Conservation (phyloP, 2,797 vertebrate species). For the Anabacerthia variegaticeps region DNA sequence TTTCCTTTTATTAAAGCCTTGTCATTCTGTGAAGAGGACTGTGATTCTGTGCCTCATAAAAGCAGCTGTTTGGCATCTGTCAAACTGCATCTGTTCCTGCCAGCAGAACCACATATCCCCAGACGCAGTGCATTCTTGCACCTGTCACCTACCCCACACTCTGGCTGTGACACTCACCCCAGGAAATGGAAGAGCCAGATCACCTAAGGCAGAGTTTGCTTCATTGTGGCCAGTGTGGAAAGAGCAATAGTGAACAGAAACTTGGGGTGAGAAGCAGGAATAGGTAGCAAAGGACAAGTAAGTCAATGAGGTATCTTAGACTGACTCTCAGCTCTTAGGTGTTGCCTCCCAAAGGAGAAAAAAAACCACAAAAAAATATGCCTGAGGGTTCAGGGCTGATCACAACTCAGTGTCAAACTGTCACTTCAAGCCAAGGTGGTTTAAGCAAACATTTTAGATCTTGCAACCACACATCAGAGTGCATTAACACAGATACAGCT, state of each 20-base stretch:
- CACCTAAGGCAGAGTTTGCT: background rate
- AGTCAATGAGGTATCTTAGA: background rate
- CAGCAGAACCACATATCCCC: background rate
- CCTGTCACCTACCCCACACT: background rate
- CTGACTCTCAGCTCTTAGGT: background rate
- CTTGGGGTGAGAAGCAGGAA: background rate
- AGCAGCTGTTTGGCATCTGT: background rate
- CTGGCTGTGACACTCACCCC: background rate
- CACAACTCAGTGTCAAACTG: background rate
- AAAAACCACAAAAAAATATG: background rate
- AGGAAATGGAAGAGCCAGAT: background rate
- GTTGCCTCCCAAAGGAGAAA: background rate
- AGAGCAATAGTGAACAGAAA: background rate
- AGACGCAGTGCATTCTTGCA: rapidly evolving
- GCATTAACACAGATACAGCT: background rate
- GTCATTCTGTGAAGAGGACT: background rate
- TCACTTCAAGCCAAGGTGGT: background rate
- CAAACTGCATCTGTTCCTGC: background rate
- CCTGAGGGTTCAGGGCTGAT: background rate
- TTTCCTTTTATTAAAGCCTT: background rate
- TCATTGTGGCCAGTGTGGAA: rapidly evolving
- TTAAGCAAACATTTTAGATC: background rate
- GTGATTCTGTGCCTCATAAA: background rate
- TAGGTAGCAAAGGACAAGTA: background rate
- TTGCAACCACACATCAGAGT: background rate